phyloP scores from a whole-genome alignment of 2,113 vertebrate species.

The Sterna hirundo region DNA sequence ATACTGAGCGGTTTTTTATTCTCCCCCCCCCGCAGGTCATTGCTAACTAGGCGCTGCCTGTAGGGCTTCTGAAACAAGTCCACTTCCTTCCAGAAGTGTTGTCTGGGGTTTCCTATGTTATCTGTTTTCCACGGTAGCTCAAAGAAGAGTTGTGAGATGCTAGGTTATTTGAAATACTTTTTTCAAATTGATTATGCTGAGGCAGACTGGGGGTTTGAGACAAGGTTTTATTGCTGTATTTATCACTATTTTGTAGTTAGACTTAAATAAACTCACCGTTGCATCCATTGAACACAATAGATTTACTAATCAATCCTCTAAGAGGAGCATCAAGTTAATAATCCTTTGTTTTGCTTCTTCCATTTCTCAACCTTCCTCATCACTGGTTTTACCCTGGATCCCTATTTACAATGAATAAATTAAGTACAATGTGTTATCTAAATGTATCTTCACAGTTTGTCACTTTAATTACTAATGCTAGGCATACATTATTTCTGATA shows the following conservation, averaged over 20 bases:
- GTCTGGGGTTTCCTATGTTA: neutral
- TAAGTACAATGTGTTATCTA: neutral
- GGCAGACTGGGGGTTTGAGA: neutral
- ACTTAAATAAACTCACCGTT: neutral
- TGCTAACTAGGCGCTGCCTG: neutral
- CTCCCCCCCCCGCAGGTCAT: neutral
- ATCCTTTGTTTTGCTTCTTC: neutral
- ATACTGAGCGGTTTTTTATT: neutral
- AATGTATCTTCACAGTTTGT: neutral
- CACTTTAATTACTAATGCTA: neutral
- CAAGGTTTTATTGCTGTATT: neutral
- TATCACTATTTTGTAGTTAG: neutral
- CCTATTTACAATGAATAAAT: neutral
- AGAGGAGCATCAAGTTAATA: neutral
- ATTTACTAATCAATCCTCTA: neutral
- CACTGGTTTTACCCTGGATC: neutral
- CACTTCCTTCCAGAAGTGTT: neutral
- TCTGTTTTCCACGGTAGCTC: neutral
- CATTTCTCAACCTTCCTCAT: neutral
- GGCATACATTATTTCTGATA: neutral
- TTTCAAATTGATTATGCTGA: neutral
- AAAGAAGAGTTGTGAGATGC: neutral
- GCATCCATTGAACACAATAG: neutral
- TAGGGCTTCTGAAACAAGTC: neutral
- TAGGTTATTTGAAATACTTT: neutral